Conservation (phyloP, 2,888 invertebrate species). For the Aleiodes testaceus region DNA sequence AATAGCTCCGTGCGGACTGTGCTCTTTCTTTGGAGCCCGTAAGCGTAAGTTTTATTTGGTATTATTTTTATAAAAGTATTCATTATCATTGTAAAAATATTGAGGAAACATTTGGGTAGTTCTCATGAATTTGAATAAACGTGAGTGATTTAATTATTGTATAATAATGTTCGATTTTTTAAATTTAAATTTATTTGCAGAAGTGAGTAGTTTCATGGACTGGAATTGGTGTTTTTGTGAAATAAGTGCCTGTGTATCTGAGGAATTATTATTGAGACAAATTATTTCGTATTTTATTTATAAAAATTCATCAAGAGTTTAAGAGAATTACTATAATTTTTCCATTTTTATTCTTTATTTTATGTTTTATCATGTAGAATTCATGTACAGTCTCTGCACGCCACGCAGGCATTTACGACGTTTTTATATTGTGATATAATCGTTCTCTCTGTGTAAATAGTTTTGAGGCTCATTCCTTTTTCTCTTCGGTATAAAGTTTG, state of each 20-base stretch:
- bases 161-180: neutral
- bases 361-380: neutral
- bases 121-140: too few relatives aligned
- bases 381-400: conserved; percentile 3
- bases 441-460: neutral
- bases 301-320: neutral
- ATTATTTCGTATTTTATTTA: neutral
- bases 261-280: too few relatives aligned
- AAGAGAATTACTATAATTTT: neutral
- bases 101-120: too few relatives aligned
- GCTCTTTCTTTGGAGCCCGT: conserved; percentile 68
- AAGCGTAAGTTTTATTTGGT: conserved; percentile 64
- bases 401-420: conserved; percentile 33
- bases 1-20: conserved; percentile 70
- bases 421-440: conserved; percentile 32
- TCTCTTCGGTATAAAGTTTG: neutral
- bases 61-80: neutral
- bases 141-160: neutral
- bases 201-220: conserved; percentile 11
- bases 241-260: conserved; percentile 11
- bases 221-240: conserved; percentile 27
- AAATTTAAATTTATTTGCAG: conserved; percentile 27
- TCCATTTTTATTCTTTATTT: conserved; percentile 1
- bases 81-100: neutral
- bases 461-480: neutral